Evolutionary conservation across 1,140 invertebrate species (phyloP), one percentile per base, ranked within the genome.

Genomic region (Drosophila kohkoa): DNA sequence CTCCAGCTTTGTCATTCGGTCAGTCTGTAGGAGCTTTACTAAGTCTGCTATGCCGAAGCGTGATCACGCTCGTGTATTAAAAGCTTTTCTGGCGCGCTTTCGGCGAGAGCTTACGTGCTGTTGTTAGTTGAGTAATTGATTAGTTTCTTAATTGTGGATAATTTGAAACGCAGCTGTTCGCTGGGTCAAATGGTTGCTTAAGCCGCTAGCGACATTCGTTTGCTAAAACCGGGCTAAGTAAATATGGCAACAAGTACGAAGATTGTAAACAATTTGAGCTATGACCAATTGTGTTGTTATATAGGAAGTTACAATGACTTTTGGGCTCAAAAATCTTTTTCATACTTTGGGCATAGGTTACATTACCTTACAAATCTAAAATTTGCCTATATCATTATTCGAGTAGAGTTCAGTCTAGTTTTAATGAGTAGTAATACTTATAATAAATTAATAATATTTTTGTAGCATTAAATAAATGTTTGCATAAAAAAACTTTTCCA

Each of bases 91-190:
- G 20, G 3, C 20, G 20, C 20, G 20, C 20, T 25, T 25, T 25
- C 13, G 4, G 20, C 5, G 15, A 35, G 8, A 58, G 63, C 54
- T 67, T 59, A 30, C 28, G 25, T 54, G 54, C 54, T 54, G 54
- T 70, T 54, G 41, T 70, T 54, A 13, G 13, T 71, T 71, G 25
- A 15, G 13, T 35, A 68, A 68, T 25, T 52, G n/a, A 41, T 11
- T 16, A 38, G 16, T 55, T 54, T 35, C 16, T 32, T 62, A 45
- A 62, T 35, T 49, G 20, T 38, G 32, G 30, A 13, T 48, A 69
- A 74, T 74, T 68, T 54, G 41, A 28, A 28, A 54, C 35, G 38
- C 70, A 73, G 70, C 62, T 73, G 70, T 59, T 32, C 28, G 54
- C 35, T 35, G 52, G 68, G 65, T 68, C 66, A 68, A 60, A 54